Evolutionary conservation across 2,888 invertebrate genomes (phyloP), one percentile per base, ranked within the genome.

Genomic region (Andrena haemorrhoa): DNA sequence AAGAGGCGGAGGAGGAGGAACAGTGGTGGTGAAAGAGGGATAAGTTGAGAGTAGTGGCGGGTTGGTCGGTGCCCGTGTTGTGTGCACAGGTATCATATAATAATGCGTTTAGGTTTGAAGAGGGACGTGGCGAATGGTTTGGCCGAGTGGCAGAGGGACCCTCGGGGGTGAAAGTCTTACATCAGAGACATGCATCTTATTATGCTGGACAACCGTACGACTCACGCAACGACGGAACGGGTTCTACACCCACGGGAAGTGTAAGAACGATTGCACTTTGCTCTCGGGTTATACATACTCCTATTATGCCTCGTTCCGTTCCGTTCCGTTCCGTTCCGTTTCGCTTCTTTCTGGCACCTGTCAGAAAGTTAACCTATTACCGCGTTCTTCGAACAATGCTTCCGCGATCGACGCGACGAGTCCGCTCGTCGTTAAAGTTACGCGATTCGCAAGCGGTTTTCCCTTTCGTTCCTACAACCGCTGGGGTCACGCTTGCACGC

Each of bases 161-260:
- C 88, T 85, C 88, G 83, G 92, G 92, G 93, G 92, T 92, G 92
- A 93, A 93, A 93, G 92, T 93, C 90, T 92, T 92, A 90, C 89
- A 91, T 92, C 92, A 92, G 79, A 89, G 86, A 83, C 89, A 88
- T 90, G 90, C 92, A 91, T 92, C 92, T 92, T 89, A 90, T 91
- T 91, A 90, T 85, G 85, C 88, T 72, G 90, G 90, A 89, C 89
- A 88, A 87, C 79, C 84, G 85, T 69, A 20, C 77, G 68, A 64
- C 70, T 69, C 91, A 86, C 85, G 88, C 91, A 90, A 82, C 79
- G 41, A 16, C 41, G 79, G 78, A 88, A 90, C 89, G 84, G 79
- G 82, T 82, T 79, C 80, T 72, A 83, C 86, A 88, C 85, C 87
- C 87, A 89, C 86, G 83, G 78, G 84, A 84, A 84, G 76, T 49